Conservation (phyloP, 2,113 vertebrate genomes). For the Phylloscopus whistleri region DNA sequence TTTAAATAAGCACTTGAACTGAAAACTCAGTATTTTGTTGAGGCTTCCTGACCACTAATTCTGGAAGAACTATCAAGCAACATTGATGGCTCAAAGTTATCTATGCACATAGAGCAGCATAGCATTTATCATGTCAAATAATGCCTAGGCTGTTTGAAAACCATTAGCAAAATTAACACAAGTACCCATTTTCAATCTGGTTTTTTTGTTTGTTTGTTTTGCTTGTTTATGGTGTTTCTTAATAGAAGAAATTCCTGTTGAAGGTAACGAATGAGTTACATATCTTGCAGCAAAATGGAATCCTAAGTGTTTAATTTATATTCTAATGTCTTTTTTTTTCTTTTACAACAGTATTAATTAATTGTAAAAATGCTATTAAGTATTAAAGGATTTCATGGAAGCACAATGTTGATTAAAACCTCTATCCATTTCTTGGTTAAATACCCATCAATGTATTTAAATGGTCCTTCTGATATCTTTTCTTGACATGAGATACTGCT, state of each 20-base stretch:
- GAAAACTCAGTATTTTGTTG: background rate
- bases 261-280: background rate
- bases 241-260: background rate
- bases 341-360: background rate
- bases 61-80: background rate
- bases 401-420: background rate
- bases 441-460: background rate
- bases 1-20: background rate
- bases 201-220: background rate
- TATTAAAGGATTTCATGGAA: background rate
- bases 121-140: background rate
- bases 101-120: background rate
- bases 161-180: background rate
- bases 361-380: background rate
- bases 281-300: background rate
- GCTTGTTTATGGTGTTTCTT: background rate
- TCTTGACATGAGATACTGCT: background rate
- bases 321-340: background rate
- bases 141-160: background rate
- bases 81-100: background rate
- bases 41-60: background rate
- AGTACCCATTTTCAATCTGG: background rate
- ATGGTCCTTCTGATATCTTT: background rate
- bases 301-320: background rate
- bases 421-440: background rate